Conservation (phyloP, 2,113 vertebrate genomes). For the Aix galericulata region DNA sequence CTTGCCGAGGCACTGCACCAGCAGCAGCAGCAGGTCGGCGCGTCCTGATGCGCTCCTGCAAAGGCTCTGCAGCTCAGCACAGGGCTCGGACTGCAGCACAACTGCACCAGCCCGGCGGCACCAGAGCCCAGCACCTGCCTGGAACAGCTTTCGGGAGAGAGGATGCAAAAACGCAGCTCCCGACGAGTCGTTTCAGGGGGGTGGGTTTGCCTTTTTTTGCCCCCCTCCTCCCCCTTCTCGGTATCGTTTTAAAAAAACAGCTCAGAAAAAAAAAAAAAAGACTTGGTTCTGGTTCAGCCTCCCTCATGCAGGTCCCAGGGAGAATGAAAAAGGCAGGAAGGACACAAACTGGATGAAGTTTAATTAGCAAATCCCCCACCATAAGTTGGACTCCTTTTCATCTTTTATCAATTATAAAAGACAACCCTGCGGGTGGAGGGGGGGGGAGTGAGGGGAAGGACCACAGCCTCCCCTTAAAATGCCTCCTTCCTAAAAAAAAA, state of each 20-base stretch:
- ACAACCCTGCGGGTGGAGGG: not conserved
- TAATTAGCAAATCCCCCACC: conserved; percentile 2
- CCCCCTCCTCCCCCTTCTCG: too few relatives aligned
- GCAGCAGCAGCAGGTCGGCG: not conserved
- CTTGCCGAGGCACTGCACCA: not conserved
- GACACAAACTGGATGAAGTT: conserved; percentile 28
- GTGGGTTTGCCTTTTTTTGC: not conserved
- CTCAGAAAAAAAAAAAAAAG: not conserved
- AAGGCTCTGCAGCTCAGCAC: conserved; percentile 67
- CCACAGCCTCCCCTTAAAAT: not conserved
- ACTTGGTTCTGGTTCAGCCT: conserved; percentile 34
- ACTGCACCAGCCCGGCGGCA: conserved; percentile 70
- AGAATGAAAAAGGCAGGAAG: conserved; percentile 11
- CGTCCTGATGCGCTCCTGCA: conserved; percentile 53
- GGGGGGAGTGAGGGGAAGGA: not conserved
- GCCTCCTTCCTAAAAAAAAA: not conserved
- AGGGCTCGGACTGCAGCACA: conserved; percentile 73
- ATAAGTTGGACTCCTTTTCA: conserved; percentile 11
- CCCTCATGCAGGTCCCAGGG: not conserved
- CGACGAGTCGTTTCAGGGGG: rapidly evolving
- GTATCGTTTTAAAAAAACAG: not conserved
- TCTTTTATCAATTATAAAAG: not conserved
- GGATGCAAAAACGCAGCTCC: rapidly evolving
- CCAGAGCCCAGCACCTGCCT: not conserved
- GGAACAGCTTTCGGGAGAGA: not conserved